Conservation (phyloP, 2,888 invertebrate genomes). For the Smittia sp. region DNA sequence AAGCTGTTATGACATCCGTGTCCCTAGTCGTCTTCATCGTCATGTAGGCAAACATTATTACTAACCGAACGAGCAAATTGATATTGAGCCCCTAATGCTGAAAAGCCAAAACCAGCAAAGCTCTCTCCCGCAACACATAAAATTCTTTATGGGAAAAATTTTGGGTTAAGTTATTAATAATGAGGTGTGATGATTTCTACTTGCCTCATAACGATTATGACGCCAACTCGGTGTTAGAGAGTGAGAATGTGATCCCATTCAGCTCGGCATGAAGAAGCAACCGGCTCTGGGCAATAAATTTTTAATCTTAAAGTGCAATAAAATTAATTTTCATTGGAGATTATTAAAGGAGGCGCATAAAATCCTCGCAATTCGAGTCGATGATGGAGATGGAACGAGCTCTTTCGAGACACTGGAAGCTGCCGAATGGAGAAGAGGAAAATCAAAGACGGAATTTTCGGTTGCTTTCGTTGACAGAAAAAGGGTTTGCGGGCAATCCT, state of each 20-base stretch:
- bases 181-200: slow-evolving; percentile 25
- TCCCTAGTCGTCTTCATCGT: not conserved
- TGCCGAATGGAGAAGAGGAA: too few relatives aligned
- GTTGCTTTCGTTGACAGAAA: too few relatives aligned
- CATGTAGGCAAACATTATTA: not conserved
- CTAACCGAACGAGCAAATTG: not conserved
- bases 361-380: too few relatives aligned
- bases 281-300: slow-evolving; percentile 13
- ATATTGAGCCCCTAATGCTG: not conserved
- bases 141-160: slow-evolving; percentile 16
- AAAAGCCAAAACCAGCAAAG: slow-evolving; percentile 7
- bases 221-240: too few relatives aligned
- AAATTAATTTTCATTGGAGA: slow-evolving; percentile 31
- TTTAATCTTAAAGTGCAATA: slow-evolving; percentile 18
- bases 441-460: too few relatives aligned
- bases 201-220: slow-evolving; percentile 4
- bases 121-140: not conserved
- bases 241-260: not conserved
- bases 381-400: too few relatives aligned
- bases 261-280: not conserved
- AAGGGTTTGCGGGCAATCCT: too few relatives aligned
- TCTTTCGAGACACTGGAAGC: too few relatives aligned
- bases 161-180: slow-evolving; percentile 1
- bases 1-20: not conserved
- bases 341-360: slow-evolving; percentile 21